phyloP scores from a whole-genome alignment of 2,113 vertebrate genomes.

The Excalfactoria chinensis region DNA sequence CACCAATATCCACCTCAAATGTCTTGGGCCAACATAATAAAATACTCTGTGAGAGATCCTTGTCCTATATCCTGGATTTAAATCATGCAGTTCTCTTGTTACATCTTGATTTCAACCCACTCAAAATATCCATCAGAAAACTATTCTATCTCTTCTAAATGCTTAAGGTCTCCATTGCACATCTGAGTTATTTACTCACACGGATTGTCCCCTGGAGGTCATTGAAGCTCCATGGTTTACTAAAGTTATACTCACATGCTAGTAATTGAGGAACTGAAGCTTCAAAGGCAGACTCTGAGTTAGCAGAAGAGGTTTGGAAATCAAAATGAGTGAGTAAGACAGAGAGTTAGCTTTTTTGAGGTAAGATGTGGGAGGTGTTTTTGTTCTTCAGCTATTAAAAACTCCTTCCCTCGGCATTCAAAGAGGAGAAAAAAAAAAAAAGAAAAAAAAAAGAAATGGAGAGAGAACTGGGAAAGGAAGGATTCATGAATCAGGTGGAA shows the following conservation, averaged over 20 bases:
- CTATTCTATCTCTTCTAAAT: background rate
- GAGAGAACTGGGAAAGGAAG: constrained; percentile 8
- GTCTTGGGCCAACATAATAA: background rate
- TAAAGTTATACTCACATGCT: background rate
- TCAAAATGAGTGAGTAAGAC: constrained; percentile 60
- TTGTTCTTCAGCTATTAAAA: constrained; percentile 70
- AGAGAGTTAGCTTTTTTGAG: constrained; percentile 63
- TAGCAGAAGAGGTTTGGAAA: constrained; percentile 43
- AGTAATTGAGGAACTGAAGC: constrained; percentile 41
- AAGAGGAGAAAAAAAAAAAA: background rate
- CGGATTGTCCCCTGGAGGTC: background rate
- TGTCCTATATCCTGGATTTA: background rate
- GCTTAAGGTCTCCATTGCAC: background rate
- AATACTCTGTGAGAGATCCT: background rate
- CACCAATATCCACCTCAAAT: background rate
- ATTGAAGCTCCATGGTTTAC: background rate
- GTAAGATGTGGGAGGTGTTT: constrained; percentile 54
- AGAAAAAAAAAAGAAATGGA: background rate
- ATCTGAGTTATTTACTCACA: background rate
- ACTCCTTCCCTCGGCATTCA: constrained; percentile 24
- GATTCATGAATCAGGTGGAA: constrained; percentile 43
- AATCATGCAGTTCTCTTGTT: background rate
- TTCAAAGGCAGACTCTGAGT: constrained; percentile 50
- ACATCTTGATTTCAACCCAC: background rate
- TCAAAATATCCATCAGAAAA: background rate